Evolutionary conservation across 2,113 vertebrate species (phyloP).

Genomic region (Neogale vison): DNA sequence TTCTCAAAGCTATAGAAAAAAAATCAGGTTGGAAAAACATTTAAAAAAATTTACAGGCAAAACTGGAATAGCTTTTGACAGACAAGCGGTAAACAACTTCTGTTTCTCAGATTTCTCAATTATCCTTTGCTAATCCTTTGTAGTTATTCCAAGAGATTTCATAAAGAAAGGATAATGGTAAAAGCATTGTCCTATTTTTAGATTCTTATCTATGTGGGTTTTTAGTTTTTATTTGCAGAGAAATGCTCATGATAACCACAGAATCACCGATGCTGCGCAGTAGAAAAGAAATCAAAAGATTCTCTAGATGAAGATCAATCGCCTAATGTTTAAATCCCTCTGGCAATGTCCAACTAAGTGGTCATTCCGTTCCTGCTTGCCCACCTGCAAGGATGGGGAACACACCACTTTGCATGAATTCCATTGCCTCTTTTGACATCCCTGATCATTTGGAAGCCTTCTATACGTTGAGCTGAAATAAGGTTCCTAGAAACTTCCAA

Average conservation of each 20-base stretch:
- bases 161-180: not conserved
- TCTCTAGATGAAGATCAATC: not conserved
- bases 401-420: not conserved
- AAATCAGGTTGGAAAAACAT: conserved; percentile 5
- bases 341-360: not conserved
- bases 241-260: not conserved
- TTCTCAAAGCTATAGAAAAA: conserved; percentile 22
- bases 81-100: not conserved
- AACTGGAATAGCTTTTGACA: not conserved
- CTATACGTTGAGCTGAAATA: not conserved
- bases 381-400: not conserved
- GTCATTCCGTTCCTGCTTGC: not conserved
- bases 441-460: not conserved
- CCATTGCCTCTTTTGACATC: not conserved
- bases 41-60: not conserved
- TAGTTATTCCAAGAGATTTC: conserved; percentile 6
- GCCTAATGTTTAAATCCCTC: not conserved
- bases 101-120: not conserved
- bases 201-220: not conserved
- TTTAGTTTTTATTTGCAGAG: conserved; percentile 37
- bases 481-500: conserved; percentile 22
- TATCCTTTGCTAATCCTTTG: not conserved
- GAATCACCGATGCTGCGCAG: not conserved
- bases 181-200: not conserved
- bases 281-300: not conserved